Percentiles rank a stretch among this genome's conserved stretches.
Evolutionary conservation across 2,888 invertebrate genomes (phyloP).

Genomic region (Calliphora vomitoria): DNA sequence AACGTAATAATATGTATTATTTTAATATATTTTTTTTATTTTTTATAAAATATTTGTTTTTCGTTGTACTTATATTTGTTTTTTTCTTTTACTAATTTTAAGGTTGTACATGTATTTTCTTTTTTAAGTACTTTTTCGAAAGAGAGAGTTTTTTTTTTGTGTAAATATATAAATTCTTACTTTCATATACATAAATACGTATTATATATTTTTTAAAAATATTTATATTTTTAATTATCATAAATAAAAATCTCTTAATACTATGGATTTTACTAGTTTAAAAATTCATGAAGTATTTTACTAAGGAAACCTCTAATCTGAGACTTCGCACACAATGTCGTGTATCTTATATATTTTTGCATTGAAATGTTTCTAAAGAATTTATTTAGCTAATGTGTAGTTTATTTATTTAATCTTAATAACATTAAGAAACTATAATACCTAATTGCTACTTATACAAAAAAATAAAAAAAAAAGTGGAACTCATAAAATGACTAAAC

Average conservation of each 20-base stretch:
- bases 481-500: too few species aligned
- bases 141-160: neutral
- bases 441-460: too few species aligned
- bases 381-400: slow-evolving; percentile 51
- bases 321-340: slow-evolving; percentile 45
- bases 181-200: neutral
- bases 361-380: slow-evolving; percentile 47
- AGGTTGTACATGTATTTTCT: slow-evolving; percentile 59
- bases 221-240: neutral
- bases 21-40: neutral
- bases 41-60: slow-evolving; percentile 54
- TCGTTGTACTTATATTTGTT: slow-evolving; percentile 68
- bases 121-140: slow-evolving; percentile 38
- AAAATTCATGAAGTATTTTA: slow-evolving; percentile 13
- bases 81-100: slow-evolving; percentile 20
- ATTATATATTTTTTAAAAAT: neutral
- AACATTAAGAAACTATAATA: neutral
- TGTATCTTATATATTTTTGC: slow-evolving; percentile 17
- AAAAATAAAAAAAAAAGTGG: neutral
- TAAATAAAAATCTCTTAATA: neutral
- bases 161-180: slow-evolving; percentile 45
- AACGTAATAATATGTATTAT: slow-evolving; percentile 28
- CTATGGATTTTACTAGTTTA: slow-evolving; percentile 5
- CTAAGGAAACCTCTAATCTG: slow-evolving; percentile 54
- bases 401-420: neutral